These are phyloP conservation scores for Aptenodytes patagonicus DNA, from an alignment of 2,113 vertebrate species.

Conservation along the genomic window DNA sequence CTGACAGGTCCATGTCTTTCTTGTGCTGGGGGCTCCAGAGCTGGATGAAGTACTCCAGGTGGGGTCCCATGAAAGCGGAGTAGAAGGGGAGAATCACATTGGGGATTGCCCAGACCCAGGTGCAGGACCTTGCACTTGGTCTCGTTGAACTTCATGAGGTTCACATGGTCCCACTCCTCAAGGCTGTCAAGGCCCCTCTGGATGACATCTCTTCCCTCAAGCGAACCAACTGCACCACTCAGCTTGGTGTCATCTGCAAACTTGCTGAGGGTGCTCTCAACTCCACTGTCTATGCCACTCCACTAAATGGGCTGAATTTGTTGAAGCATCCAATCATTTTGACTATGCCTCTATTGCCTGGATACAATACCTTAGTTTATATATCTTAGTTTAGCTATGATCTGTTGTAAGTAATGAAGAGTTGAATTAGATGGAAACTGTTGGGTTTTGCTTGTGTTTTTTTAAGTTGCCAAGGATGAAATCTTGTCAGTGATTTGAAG, in stretches of 20 bases:
- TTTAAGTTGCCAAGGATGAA: neutral
- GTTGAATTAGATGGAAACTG: neutral
- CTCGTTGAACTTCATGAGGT: neutral
- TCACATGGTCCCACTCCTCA: neutral
- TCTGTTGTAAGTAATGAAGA: neutral
- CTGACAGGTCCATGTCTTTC: neutral
- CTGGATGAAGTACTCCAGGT: neutral
- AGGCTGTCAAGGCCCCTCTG: neutral
- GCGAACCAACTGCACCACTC: neutral
- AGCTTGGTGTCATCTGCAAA: neutral
- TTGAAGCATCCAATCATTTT: neutral
- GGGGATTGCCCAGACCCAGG: fast-evolving
- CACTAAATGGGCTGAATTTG: neutral
- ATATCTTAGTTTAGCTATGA: neutral
- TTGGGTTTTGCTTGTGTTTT: neutral
- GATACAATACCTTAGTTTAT: neutral
- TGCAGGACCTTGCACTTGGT: neutral
- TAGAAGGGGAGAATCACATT: neutral
- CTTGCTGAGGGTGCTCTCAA: neutral
- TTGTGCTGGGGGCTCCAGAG: neutral
- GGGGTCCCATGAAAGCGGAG: fast-evolving
- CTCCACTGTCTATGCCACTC: neutral
- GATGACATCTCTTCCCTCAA: neutral
- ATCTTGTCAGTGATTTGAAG: neutral
- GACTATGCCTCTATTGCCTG: neutral